Evolutionary conservation across 2,888 invertebrate genomes (phyloP), one percentile per base, ranked within the genome.

Genomic region (Heliconius erato): DNA sequence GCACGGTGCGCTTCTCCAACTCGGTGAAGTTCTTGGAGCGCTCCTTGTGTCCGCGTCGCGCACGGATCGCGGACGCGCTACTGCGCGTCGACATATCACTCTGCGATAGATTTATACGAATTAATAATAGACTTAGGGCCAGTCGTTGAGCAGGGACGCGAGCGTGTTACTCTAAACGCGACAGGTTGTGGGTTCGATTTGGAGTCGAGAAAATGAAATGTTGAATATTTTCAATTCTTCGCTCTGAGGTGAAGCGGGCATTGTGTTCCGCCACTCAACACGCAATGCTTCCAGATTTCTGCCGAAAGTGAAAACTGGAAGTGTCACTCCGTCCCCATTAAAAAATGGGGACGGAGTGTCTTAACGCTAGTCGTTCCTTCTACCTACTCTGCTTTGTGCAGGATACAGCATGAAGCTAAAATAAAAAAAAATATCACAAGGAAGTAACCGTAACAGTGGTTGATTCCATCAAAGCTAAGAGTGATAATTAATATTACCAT

Each of bases 11-110:
- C 87, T 96, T 96, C 93, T 96, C 96, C 90, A 95, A 92, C 88
- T 96, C 96, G 79, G 96, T 95, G 93, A 96, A 96, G 93, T 96
- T 96, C 89, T 96, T 96, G 83, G 95, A 95, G 85, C 96, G 94
- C 91, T 96, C 96, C 91, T 96, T 96, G 93, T 96, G 96, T 81
- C 95, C 95, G 90, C 96, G 96, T 85, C 95, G 94, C 85, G 94
- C 94, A 89, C 95, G 92, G 88, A 93, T 90, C 84, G 92, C 90
- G 87, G 90, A 90, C 84, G 91, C 90, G 85, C 92, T 91, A 86
- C 93, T 95, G 88, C 95, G 92, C 87, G 95, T 95, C 90, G 96
- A 94, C 96, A 96, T 95, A 91, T 93, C 94, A 93, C 90, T 91
- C 95, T 95, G 92, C n/a, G 0, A 81, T 84, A 28, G 14, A 63